These are phyloP conservation scores for Spialia ferax DNA, from an alignment of 2,888 invertebrate species.

Conservation along the genomic window DNA sequence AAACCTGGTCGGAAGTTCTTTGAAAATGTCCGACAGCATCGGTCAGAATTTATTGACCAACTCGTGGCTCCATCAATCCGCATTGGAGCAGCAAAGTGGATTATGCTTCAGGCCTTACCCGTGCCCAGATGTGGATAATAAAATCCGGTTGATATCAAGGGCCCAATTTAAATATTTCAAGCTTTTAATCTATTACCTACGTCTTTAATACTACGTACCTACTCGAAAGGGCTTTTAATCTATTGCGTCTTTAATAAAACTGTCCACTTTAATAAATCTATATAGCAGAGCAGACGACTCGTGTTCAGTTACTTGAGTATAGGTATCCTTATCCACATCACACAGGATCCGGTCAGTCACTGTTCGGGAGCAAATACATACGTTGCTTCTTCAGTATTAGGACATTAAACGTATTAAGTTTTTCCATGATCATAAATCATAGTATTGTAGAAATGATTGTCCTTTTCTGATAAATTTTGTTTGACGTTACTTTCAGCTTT, in stretches of 20 bases:
- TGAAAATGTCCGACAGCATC: too few species aligned
- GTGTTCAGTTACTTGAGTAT: not conserved
- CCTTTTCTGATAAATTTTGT: not conserved
- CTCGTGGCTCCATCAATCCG: not conserved
- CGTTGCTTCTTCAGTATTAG: not conserved
- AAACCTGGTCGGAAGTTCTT: not conserved
- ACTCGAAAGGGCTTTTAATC: conserved; percentile 7
- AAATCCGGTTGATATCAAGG: not conserved
- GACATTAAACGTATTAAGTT: too few species aligned
- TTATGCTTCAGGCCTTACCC: too few species aligned
- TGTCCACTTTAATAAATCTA: not conserved
- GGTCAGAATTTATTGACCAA: not conserved
- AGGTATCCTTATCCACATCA: too few species aligned
- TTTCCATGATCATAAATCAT: not conserved
- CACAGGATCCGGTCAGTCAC: not conserved
- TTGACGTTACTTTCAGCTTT: conserved; percentile 78
- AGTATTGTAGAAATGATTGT: not conserved
- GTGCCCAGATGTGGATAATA: too few species aligned
- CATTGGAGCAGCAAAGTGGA: not conserved
- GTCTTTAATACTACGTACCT: conserved; percentile 1
- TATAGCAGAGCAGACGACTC: not conserved
- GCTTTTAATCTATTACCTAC: not conserved
- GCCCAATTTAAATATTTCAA: not conserved
- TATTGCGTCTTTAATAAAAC: conserved; percentile 2
- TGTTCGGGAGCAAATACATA: not conserved